Evolutionary conservation across 2,797 vertebrate genomes (phyloP).

Genomic region (Acanthurus leucopareius): DNA sequence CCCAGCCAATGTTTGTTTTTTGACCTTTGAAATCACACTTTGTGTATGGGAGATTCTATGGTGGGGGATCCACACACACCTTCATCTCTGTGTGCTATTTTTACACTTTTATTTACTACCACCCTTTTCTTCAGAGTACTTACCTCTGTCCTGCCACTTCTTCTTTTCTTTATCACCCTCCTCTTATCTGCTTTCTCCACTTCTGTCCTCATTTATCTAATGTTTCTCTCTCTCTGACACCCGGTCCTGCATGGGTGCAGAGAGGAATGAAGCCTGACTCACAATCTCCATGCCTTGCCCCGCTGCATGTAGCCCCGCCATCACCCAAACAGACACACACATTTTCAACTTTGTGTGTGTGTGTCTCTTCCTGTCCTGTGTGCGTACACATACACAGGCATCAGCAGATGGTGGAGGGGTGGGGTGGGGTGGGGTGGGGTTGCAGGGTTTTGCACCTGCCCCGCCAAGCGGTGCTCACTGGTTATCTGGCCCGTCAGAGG

Average conservation of each 20-base stretch:
- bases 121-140: constrained; percentile 8
- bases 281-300: constrained; percentile 49
- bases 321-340: constrained; percentile 11
- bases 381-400: constrained; percentile 47
- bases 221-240: constrained; percentile 30
- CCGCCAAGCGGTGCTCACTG: constrained; percentile 84
- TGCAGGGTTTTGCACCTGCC: constrained; percentile 90
- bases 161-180: constrained; percentile 17
- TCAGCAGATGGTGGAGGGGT: constrained; percentile 73
- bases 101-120: background rate
- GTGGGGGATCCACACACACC: constrained; percentile 9
- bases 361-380: constrained; percentile 46
- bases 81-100: constrained; percentile 2
- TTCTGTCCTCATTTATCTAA: constrained; percentile 26
- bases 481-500: constrained; percentile 86
- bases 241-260: constrained; percentile 35
- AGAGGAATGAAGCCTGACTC: constrained; percentile 57
- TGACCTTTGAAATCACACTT: constrained; percentile 62
- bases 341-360: constrained; percentile 49
- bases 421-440: constrained; percentile 83
- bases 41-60: background rate
- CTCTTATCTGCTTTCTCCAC: constrained; percentile 15
- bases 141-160: background rate
- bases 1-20: constrained; percentile 50
- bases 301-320: background rate